Evolutionary conservation across 2,888 invertebrate genomes (phyloP), one percentile per base, ranked within the genome.

Genomic region (Sminthurides aquaticus): DNA sequence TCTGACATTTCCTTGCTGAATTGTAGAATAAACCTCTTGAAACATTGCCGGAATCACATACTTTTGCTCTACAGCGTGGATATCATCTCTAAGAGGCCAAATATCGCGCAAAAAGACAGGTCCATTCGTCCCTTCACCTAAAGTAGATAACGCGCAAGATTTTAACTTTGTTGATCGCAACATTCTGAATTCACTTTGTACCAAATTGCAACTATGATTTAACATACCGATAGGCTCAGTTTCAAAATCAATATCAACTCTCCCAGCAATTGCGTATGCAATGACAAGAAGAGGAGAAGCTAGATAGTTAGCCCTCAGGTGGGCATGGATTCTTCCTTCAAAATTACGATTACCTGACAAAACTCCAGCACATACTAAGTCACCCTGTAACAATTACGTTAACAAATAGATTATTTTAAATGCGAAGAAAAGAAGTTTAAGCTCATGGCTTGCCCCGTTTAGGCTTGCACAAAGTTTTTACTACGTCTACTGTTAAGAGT

Each of bases 301-400:
- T 70, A 99, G 83, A 78, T 98, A 99, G 81, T 99, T 99, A 49
- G 98, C 98, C 25, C 96, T 81, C 0, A 97, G 96, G 78, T 92
- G 88, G 0, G 98, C 97, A 79, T 99, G 97, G 77, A 99, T 94
- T 59, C 99, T 85, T 0, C 98, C 98, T 79, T 99, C 98, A 79
- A 98, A 99, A 81, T 99, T 99, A 2, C 98, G 84, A 80, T 99
- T 99, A 0, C 98, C 98, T 0, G 97, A 97, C 0, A 99, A 81
- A 0, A 99, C 95, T 0, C 97, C 96, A 77, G 92, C 92, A 76
- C 95, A 95, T 0, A 99, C 92, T 54, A 98, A 81, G 77, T 91
- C 91, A 77, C 93, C 92, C 87, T 91, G 78, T 8, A 77, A 75
- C 18, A 71, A 57, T 25, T 26, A 34, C 18, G n/a, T 27, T 20